Evolutionary conservation across 2,113 vertebrate species (phyloP).

Genomic region (Pollimyrus isidori): DNA sequence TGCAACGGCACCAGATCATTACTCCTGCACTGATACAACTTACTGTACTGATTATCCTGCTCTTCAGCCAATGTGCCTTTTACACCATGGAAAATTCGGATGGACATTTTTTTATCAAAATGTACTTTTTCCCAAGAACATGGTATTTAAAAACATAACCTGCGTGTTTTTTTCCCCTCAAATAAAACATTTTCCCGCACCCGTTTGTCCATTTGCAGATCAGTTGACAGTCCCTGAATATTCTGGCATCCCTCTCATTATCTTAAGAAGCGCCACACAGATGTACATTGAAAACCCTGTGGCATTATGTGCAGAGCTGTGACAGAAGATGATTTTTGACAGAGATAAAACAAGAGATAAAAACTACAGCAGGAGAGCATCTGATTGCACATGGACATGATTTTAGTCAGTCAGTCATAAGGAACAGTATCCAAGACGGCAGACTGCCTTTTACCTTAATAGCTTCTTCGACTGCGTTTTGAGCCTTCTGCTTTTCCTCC

Average conservation of each 20-base stretch:
- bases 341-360: not conserved
- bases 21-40: not conserved
- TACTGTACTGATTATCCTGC: not conserved
- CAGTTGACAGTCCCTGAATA: not conserved
- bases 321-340: not conserved
- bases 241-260: not conserved
- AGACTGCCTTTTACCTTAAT: not conserved
- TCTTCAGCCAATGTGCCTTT: not conserved
- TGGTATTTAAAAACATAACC: not conserved
- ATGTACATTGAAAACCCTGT: not conserved
- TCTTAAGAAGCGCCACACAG: not conserved
- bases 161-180: not conserved
- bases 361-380: not conserved
- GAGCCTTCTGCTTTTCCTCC: slow-evolving; percentile 17
- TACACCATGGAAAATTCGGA: not conserved
- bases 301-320: not conserved
- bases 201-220: not conserved
- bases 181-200: not conserved
- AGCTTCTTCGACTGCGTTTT: slow-evolving; percentile 3
- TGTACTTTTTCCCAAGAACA: not conserved
- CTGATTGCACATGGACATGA: not conserved
- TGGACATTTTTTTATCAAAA: not conserved
- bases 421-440: not conserved
- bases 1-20: not conserved
- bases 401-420: not conserved